phyloP scores from a whole-genome alignment of 2,888 invertebrate genomes.

The Hybos culiciformis region DNA sequence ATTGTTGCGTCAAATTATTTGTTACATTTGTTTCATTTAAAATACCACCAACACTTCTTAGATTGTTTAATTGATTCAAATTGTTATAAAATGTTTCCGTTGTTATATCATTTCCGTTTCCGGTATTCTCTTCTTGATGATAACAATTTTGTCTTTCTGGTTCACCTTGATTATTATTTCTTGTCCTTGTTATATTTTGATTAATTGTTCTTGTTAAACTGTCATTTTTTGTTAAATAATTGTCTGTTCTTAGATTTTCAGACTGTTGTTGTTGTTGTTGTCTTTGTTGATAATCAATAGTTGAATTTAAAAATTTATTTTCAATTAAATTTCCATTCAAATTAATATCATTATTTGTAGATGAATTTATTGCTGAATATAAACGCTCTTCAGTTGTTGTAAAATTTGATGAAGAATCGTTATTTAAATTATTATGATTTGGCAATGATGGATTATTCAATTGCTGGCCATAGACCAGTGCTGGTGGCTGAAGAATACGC shows the following conservation, averaged over 20 bases:
- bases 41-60: neutral
- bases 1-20: neutral
- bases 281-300: neutral
- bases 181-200: neutral
- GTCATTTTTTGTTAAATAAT: neutral
- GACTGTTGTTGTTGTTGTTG: neutral
- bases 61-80: neutral
- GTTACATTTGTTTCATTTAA: neutral
- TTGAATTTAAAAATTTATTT: neutral
- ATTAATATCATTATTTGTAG: neutral
- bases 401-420: neutral
- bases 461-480: neutral
- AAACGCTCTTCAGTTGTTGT: neutral
- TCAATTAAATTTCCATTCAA: neutral
- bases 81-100: neutral
- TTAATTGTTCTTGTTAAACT: neutral
- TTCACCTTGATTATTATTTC: neutral
- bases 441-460: neutral
- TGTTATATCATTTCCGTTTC: no score
- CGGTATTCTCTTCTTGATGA: no score
- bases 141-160: neutral
- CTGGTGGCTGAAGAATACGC: neutral
- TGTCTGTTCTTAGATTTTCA: neutral
- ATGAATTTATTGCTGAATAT: neutral
- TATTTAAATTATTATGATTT: neutral